These are phyloP conservation scores for Gallinago paraguaiae DNA, from an alignment of 2,113 vertebrate genomes.

Conservation along the genomic window DNA sequence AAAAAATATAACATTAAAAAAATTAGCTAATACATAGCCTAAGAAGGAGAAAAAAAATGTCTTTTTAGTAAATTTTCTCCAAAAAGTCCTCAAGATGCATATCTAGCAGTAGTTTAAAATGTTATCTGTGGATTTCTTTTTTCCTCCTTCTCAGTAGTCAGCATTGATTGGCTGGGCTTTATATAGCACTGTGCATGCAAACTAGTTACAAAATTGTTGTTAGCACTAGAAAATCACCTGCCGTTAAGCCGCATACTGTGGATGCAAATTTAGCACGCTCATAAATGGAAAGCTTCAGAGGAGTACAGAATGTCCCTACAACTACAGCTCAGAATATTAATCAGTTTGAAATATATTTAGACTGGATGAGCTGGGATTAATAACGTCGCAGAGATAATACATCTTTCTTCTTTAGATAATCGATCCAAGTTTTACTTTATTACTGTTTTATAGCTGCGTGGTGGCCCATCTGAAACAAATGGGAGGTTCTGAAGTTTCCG, in stretches of 20 bases:
- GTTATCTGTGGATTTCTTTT: neutral
- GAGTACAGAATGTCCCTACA: conserved; percentile 20
- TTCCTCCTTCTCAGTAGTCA: neutral
- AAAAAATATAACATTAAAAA: neutral
- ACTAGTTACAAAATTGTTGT: neutral
- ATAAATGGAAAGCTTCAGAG: conserved; percentile 31
- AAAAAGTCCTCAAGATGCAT: neutral
- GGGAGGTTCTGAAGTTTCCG: neutral
- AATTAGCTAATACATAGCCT: neutral
- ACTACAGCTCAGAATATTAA: conserved; percentile 49
- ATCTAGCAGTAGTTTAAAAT: neutral
- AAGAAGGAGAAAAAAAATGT: neutral
- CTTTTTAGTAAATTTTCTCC: neutral
- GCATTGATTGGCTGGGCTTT: neutral
- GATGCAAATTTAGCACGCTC: conserved; percentile 50
- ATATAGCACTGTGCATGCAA: neutral
- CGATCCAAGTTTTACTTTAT: conserved; percentile 7
- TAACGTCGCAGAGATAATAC: neutral
- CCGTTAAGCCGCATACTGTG: neutral
- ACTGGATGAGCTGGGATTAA: conserved; percentile 27
- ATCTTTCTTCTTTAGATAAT: conserved; percentile 44
- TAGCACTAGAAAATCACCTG: conserved; percentile 44
- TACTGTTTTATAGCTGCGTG: neutral
- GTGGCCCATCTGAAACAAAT: conserved; percentile 17
- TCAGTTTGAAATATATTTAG: conserved; percentile 48